Conservation (phyloP, 1,140 invertebrate species). For the Ceratosolen solmsi region DNA sequence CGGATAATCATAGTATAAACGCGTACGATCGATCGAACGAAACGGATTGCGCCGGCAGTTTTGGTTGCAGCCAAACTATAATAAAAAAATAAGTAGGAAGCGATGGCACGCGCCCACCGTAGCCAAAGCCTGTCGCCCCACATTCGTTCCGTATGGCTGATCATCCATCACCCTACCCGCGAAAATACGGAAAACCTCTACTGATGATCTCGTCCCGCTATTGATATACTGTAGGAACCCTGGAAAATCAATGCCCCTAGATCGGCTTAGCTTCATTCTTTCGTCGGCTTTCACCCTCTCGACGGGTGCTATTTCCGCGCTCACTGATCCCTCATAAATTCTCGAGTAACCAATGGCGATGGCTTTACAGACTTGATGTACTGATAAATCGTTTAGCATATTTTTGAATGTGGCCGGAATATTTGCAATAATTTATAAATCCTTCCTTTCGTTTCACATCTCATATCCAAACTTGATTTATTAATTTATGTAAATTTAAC, state of each 20-base stretch:
- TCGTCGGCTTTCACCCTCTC: not conserved
- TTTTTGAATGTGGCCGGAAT: not conserved
- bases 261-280: not conserved
- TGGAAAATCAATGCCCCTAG: not conserved
- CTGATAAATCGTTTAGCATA: not conserved
- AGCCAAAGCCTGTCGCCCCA: not conserved
- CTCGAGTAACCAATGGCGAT: not conserved
- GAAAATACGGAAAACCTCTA: conserved; percentile 7
- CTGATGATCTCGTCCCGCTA: not conserved
- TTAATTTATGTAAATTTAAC: not conserved
- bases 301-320: not conserved
- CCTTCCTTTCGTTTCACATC: not conserved
- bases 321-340: not conserved
- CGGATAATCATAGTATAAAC: not conserved
- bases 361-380: not conserved
- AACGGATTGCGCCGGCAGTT: not conserved
- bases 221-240: no score
- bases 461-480: not conserved
- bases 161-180: not conserved
- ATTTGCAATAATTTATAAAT: not conserved
- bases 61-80: not conserved
- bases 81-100: not conserved
- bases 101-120: not conserved
- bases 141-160: conserved; percentile 7
- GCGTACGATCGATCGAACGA: not conserved